Percentiles rank a stretch among this genome's conserved stretches.
Conservation (phyloP, 2,113 vertebrate species). For the Cololabis saira region DNA sequence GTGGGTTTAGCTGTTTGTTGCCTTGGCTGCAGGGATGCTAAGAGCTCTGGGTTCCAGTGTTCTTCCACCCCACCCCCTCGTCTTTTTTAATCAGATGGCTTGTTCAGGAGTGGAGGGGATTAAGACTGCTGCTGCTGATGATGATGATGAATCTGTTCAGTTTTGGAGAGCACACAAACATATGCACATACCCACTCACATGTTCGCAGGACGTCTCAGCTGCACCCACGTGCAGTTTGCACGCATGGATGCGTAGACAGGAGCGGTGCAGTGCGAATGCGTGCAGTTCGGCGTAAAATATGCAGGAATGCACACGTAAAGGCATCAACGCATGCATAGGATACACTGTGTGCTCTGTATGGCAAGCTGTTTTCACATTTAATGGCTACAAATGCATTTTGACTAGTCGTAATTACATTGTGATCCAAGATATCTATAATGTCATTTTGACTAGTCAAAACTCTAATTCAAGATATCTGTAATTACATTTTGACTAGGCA, state of each 20-base stretch:
- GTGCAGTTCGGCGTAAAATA: not conserved
- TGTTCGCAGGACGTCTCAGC: conserved; percentile 4
- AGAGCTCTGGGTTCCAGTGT: conserved; percentile 54
- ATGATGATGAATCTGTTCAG: conserved; percentile 60
- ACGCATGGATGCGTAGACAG: not conserved
- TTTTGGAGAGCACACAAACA: conserved; percentile 50
- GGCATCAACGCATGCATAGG: conserved; percentile 5
- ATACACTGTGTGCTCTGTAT: not conserved
- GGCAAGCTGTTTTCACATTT: no score
- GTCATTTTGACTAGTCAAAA: no score
- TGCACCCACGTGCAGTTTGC: not conserved
- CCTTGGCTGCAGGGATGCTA: conserved; percentile 58
- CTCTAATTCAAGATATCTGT: no score
- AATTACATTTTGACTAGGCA: no score
- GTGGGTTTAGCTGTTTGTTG: conserved; percentile 69
- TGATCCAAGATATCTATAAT: no score
- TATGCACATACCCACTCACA: conserved; percentile 24
- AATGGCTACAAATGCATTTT: no score
- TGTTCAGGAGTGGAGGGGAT: conserved; percentile 69
- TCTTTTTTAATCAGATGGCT: conserved; percentile 77
- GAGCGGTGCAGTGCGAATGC: not conserved
- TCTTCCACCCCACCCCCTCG: conserved; percentile 36
- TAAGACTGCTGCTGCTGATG: conserved; percentile 61
- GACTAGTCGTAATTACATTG: no score
- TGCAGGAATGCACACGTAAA: not conserved